A percentile compares a stretch with the other conserved stretches of the same genome.
phyloP scores from a whole-genome alignment of 2,797 vertebrate genomes.

The Coluber constrictor region DNA sequence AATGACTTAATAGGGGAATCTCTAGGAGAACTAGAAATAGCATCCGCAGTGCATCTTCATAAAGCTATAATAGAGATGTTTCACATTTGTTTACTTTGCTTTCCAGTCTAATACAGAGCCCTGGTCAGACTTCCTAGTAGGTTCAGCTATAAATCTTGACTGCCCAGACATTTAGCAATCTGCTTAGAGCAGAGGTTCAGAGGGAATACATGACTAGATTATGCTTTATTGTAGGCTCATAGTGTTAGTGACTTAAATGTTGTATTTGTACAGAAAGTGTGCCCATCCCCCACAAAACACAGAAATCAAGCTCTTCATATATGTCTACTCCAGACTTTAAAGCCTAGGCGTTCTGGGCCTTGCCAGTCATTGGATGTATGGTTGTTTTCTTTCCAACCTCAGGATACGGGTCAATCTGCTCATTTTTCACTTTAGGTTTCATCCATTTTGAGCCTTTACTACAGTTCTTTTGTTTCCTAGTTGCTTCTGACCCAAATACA shows the following conservation, averaged over 20 bases:
- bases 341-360: not conserved
- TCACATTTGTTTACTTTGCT: not conserved
- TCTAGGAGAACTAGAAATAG: not conserved
- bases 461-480: not conserved
- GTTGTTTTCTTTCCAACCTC: not conserved
- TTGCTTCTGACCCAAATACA: not conserved
- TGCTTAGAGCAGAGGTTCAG: not conserved
- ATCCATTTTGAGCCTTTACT: not conserved
- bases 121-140: not conserved
- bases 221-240: not conserved
- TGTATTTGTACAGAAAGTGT: not conserved
- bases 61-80: not conserved
- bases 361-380: not conserved
- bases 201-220: not conserved
- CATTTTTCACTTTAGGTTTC: not conserved
- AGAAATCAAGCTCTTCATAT: not conserved
- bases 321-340: not conserved
- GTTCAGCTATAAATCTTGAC: not conserved
- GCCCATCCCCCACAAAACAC: not conserved
- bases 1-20: rapidly evolving
- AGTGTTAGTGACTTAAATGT: not conserved
- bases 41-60: conserved; percentile 28
- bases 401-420: not conserved
- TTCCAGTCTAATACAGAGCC: rapidly evolving
- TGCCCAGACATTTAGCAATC: not conserved